Conservation (phyloP, 2,888 invertebrate genomes). For the Polyommatus icarus region DNA sequence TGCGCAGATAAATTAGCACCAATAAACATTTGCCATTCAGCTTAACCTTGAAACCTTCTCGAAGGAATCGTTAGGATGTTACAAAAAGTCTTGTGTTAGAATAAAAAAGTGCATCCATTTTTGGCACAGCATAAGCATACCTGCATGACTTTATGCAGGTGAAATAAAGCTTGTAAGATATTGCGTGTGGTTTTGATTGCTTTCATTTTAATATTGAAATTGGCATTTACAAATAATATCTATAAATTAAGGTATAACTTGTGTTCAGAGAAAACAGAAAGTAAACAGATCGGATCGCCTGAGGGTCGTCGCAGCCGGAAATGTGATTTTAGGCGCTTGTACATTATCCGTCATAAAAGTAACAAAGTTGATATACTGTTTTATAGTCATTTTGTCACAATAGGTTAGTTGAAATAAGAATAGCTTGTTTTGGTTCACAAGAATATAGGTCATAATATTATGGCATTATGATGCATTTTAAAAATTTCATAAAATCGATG, state of each 20-base stretch:
- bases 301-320: not conserved
- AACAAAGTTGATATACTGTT: not conserved
- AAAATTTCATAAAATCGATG: too few relatives aligned
- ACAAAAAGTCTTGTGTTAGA: slow-evolving; percentile 9
- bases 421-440: too few relatives aligned
- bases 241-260: not conserved
- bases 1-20: slow-evolving; percentile 11
- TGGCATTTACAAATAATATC: not conserved
- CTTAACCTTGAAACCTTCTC: slow-evolving; percentile 2
- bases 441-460: too few relatives aligned
- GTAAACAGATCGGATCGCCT: not conserved
- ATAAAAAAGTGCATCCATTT: slow-evolving; percentile 8
- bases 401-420: too few relatives aligned
- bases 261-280: not conserved
- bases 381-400: not conserved
- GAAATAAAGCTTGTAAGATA: not conserved
- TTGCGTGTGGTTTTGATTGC: not conserved
- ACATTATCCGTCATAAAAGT: not conserved
- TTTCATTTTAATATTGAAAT: not conserved
- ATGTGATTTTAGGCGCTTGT: not conserved
- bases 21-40: not conserved
- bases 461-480: too few relatives aligned
- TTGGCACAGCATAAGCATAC: not conserved
- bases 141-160: not conserved
- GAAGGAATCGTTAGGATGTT: not conserved